Evolutionary conservation across 2,113 vertebrate species (phyloP), one percentile per base, ranked within the genome.

Genomic region (Brachionichthys hirsutus): DNA sequence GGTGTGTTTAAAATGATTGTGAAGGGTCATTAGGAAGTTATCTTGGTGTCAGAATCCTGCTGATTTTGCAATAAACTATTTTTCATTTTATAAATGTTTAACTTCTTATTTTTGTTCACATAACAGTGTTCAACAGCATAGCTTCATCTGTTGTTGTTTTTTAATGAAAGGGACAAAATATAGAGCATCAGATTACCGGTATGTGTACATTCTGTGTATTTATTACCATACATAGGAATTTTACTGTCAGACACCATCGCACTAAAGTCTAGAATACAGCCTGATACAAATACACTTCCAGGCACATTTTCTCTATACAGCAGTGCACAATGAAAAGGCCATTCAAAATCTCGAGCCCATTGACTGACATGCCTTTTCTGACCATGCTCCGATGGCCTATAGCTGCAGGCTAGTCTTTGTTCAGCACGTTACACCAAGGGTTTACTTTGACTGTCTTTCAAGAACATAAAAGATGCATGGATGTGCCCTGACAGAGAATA

Each of bases 401-500:
- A 81, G 77, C 85, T 83, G 64, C 62, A 58, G 84, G 88, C 74
- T 12, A 9, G 12, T 44, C 45, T 73, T 73, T 85, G 75, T 82
- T 73, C 36, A 1, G 20, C 42, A 45, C 38, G 9, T 69, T 62
- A 15, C 48, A 48, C 42, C 59, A 50, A 43, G 43, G 17, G 50
- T 73, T 64, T 53, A 22, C 67, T 64, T 70, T 73, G 38, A 57
- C 40, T 38, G 47, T 69, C 59, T 51, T 10, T 54, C 58, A 57
- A 62, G 30, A 50, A 24, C 13, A 68, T 50, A 62, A 57, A 68
- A 72, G 47, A 44, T 1, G 40, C 62, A 40, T 15, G 4, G 20
- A 54, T 12, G 15, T 43, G 44, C 54, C 24, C 54, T 18, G 66
- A 41, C 38, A 49, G 8, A 57, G 38, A 10, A 42, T 40, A 45